Conservation (phyloP, 1,140 invertebrate species). For the Drosophila eugracilis region DNA sequence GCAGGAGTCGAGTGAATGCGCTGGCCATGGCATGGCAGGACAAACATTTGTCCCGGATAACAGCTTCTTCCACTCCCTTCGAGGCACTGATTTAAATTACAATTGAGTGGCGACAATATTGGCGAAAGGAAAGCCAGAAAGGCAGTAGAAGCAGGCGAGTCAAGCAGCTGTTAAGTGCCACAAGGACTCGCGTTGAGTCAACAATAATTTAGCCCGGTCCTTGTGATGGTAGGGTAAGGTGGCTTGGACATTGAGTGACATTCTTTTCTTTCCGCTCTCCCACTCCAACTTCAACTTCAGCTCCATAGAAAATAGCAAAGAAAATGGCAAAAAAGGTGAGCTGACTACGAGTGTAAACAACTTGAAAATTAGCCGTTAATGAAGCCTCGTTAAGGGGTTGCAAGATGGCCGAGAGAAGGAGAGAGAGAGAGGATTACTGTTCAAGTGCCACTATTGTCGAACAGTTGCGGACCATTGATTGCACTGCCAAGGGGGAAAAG, state of each 20-base stretch:
- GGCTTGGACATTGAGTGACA: constrained; percentile 65
- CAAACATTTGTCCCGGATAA: constrained; percentile 58
- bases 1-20: constrained; percentile 10
- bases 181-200: constrained; percentile 73
- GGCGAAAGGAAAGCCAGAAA: constrained; percentile 28
- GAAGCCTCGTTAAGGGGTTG: constrained; percentile 69
- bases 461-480: constrained; percentile 55
- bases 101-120: constrained; percentile 82
- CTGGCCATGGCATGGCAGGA: constrained; percentile 19
- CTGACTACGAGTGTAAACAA: constrained; percentile 70
- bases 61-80: constrained; percentile 45
- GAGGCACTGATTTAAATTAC: constrained; percentile 77
- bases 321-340: constrained; percentile 47
- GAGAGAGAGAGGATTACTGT: constrained; percentile 62
- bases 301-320: constrained; percentile 41
- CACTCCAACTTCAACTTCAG: too few relatives aligned
- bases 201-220: constrained; percentile 70
- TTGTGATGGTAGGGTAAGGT: constrained; percentile 6
- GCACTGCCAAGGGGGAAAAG: constrained; percentile 23
- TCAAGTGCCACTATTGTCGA: constrained; percentile 32
- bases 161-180: constrained; percentile 64
- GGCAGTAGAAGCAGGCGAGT: constrained; percentile 9
- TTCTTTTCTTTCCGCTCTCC: constrained; percentile 49
- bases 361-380: constrained; percentile 80
- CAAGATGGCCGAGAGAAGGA: constrained; percentile 8